Evolutionary conservation across 1,140 invertebrate genomes (phyloP), one percentile per base, ranked within the genome.

Genomic region (Brachionus rubens): DNA sequence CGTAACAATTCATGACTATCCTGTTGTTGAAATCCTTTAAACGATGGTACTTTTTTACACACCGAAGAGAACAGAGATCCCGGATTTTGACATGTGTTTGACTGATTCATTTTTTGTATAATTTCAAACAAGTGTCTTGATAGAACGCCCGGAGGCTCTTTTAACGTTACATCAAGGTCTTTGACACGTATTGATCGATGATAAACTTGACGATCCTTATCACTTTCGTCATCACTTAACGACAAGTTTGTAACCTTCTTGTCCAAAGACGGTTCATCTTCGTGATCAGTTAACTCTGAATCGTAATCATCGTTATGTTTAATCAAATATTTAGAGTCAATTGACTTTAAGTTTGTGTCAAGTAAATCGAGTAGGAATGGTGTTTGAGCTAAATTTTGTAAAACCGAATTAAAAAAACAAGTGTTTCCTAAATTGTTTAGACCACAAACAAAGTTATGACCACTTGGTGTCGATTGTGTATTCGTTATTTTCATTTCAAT

Each of bases 321-420:
- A 12, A 72, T 19, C 14, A 28, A 12, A 19, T 12, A 50, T 72
- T 16, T 40, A 5, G 19, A 50, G 19, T 48, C 46, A 33, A 21
- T 41, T 72, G 46, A 48, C 12, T 72, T 72, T 19, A 50, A 5
- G 10, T 50, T 48, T 30, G 19, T 28, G 24, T 40, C 41, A 7
- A 72, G 43, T 41, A 50, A 36, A 28, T 36, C 68, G 5, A 10
- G 46, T n/a, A 72, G 41, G 50, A 36, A 72, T 5, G 68, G 68
- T 21, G 68, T 72, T 40, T 72, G 68, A 21, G 68, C 43, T 50
- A 72, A 50, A 50, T 72, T 72, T 81, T 98, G 94, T 86, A 96
- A 88, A 3, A 96, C 92, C 46, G 93, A 91, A 87, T 97, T 97
- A 80, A 96, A 95, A 86, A 95, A 98, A 83, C 94, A 97, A 1